Evolutionary conservation across 2,113 vertebrate species (phyloP), one percentile per base, ranked within the genome.

Genomic region (Beaufortia kweichowensis): DNA sequence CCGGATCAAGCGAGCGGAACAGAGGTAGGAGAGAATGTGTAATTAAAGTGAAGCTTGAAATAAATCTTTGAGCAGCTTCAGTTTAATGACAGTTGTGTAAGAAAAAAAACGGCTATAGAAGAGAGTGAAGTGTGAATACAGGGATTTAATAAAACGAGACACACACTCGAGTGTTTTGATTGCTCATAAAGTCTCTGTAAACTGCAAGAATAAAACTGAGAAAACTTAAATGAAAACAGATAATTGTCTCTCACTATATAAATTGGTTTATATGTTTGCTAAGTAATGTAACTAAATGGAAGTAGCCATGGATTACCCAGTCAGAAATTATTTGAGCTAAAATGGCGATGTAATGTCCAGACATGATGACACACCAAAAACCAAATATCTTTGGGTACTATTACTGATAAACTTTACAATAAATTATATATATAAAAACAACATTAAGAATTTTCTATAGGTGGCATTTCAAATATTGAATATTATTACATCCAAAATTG

Each of bases 31-130:
- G 62, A 63, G 68, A 31, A 59, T 31, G 63, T 39, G 17, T 61
- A 72, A 77, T 77, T 57, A 59, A 70, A 70, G 48, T 67, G 62
- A 77, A 73, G 71, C 77, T 21, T 64, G 28, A 57, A 21, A 35
- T 26, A 59, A 35, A 66, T 26, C 43, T 68, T 56, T 23, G 43
- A 46, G 24, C 26, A 61, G 75, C 53, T 50, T 28, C 21, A 9
- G 31, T 59, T 24, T 57, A 71, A 70, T 70, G 55, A 41, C 31
- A 41, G 50, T 41, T 57, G 31, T 59, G 23, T 55, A 71, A 35
- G 53, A 71, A 26, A 71, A 71, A 8, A 71, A 70, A 11, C 3
- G n/a, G 48, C 14, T 35, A 12, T 12, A 39, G 19, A 35, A 23
- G 50, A 39, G 21, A 23, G 21, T 39, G 53, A n/a, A 19, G 53